A percentile compares a stretch with the other conserved stretches of the same genome.
These are phyloP conservation scores for Cheilosia soror DNA, from an alignment of 2,888 invertebrate genomes.

Conservation along the genomic window DNA sequence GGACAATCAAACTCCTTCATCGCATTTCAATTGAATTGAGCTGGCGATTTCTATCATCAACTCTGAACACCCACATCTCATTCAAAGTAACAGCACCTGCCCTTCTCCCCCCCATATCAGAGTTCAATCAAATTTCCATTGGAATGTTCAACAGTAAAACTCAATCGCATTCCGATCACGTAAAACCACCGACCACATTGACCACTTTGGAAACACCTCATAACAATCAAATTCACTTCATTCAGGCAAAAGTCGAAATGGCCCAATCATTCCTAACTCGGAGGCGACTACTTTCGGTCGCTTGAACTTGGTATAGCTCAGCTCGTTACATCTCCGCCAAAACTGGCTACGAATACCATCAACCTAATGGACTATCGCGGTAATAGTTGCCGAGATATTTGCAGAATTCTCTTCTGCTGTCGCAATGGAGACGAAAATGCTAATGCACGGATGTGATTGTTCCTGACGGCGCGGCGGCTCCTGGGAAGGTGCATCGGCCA, in stretches of 20 bases:
- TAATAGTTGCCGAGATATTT: conserved; percentile 64
- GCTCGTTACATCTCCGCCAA: conserved; percentile 8
- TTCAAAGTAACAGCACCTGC: background rate
- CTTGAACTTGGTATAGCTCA: conserved; percentile 18
- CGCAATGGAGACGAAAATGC: conserved; percentile 42
- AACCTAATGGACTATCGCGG: conserved; percentile 58
- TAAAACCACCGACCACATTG: conserved; percentile 22
- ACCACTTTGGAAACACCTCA: conserved; percentile 62
- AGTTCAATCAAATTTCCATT: background rate
- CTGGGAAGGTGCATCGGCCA: conserved; percentile 23
- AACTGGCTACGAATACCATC: conserved; percentile 36
- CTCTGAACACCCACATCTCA: background rate
- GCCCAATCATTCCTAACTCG: conserved; percentile 56
- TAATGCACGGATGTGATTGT: conserved; percentile 32
- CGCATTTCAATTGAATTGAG: background rate
- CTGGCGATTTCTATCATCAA: background rate
- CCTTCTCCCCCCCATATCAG: background rate
- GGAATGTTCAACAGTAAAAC: conserved; percentile 15
- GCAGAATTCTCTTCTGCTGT: conserved; percentile 37
- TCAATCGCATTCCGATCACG: conserved; percentile 63
- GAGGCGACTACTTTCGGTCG: conserved; percentile 29
- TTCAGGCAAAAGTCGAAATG: conserved; percentile 41
- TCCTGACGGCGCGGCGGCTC: background rate
- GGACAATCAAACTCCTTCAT: background rate
- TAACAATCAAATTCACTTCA: conserved; percentile 72